Evolutionary conservation across 2,113 vertebrate genomes (phyloP).

Genomic region (Cichladusa arquata): DNA sequence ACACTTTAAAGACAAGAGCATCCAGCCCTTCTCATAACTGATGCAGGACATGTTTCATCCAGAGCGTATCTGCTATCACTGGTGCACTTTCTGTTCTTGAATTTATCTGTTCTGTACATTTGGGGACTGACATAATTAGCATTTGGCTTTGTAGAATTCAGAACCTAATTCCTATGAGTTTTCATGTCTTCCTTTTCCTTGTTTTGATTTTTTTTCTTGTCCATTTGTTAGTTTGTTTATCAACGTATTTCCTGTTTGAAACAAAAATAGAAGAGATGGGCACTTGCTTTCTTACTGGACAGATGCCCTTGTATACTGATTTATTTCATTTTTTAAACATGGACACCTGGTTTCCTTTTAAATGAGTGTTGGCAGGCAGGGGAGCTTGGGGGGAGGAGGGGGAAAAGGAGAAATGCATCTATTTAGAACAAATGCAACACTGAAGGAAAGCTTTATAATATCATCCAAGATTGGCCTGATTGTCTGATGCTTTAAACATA

Average conservation of each 20-base stretch:
- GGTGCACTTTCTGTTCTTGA: constrained; percentile 24
- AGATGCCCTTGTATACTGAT: constrained; percentile 12
- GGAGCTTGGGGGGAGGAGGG: background rate
- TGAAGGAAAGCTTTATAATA: constrained; percentile 7
- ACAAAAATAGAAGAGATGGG: constrained; percentile 42
- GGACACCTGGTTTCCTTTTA: constrained; percentile 34
- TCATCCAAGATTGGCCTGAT: background rate
- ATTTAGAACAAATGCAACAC: constrained; percentile 42
- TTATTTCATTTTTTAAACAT: constrained; percentile 1
- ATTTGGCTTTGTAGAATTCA: constrained; percentile 39
- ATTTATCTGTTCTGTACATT: constrained; percentile 39
- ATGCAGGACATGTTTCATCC: constrained; percentile 54
- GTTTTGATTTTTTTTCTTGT: constrained; percentile 46
- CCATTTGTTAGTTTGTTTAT: constrained; percentile 44
- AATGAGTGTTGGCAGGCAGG: constrained; percentile 27
- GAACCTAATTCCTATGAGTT: constrained; percentile 22
- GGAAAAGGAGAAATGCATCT: constrained; percentile 6
- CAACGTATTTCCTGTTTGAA: constrained; percentile 24
- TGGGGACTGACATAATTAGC: constrained; percentile 2
- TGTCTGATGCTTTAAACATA: constrained; percentile 54
- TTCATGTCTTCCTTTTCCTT: background rate
- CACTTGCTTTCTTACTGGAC: constrained; percentile 17
- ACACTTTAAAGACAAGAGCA: constrained; percentile 51
- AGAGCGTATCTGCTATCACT: constrained; percentile 11
- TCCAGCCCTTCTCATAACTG: constrained; percentile 36